A percentile compares a stretch with the other conserved stretches of the same genome.
These are phyloP conservation scores for Thalassarche chlororhynchos DNA, from an alignment of 2,113 vertebrate genomes.

Conservation along the genomic window DNA sequence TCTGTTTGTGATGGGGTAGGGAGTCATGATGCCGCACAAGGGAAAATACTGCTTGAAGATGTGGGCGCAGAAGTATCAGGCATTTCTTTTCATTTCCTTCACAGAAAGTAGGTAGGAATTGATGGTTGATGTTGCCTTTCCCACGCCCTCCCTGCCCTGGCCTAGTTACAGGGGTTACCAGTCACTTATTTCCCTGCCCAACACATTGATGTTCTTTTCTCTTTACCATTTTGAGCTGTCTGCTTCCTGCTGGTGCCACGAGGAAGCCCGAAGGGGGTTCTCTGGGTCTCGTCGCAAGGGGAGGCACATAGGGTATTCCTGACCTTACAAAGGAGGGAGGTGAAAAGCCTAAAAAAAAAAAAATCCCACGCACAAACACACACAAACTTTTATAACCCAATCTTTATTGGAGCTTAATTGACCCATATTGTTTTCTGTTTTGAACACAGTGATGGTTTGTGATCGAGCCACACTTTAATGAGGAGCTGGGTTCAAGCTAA, in stretches of 20 bases:
- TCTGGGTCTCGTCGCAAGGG: not conserved
- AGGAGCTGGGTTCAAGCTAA: slow-evolving; percentile 58
- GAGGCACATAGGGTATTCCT: not conserved
- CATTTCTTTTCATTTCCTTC: not conserved
- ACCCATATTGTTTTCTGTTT: slow-evolving; percentile 47
- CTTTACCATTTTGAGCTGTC: not conserved
- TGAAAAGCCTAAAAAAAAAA: not conserved
- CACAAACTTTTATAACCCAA: not conserved
- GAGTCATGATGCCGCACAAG: not conserved
- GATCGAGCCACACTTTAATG: not conserved
- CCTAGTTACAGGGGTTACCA: not conserved
- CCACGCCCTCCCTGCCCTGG: not conserved
- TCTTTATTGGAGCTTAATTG: slow-evolving; percentile 10
- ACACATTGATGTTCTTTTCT: not conserved
- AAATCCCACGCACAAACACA: not conserved
- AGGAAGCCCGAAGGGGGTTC: not conserved
- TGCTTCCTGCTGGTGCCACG: not conserved
- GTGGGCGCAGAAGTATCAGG: not conserved
- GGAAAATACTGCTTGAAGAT: not conserved
- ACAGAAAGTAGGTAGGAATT: not conserved
- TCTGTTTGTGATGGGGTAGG: not conserved
- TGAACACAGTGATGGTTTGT: slow-evolving; percentile 61
- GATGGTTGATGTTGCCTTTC: not conserved
- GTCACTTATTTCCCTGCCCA: not conserved
- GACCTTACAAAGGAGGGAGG: not conserved